Percentiles rank a stretch among this genome's conserved stretches.
phyloP scores from a whole-genome alignment of 2,113 vertebrate genomes.

The Protobothrops mucrosquamatus region DNA sequence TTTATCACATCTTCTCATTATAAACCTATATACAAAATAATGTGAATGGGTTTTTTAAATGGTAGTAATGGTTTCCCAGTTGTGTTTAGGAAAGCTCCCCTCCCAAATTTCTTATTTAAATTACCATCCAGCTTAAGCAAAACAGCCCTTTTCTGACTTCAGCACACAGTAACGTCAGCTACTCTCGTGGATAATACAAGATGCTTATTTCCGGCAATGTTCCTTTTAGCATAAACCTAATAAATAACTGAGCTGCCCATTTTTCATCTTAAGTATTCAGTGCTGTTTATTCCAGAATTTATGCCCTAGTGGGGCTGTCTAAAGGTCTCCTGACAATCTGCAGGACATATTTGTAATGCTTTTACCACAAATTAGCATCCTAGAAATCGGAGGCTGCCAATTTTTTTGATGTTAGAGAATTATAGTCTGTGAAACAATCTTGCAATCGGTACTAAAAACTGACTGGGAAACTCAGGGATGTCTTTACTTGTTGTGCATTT shows the following conservation, averaged over 20 bases:
- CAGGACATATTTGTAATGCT: background rate
- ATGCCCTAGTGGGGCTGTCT: background rate
- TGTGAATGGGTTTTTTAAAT: background rate
- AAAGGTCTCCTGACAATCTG: background rate
- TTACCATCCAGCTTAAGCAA: background rate
- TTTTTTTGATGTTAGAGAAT: background rate
- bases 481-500: background rate
- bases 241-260: background rate
- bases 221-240: background rate
- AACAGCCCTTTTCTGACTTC: background rate
- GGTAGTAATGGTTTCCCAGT: background rate
- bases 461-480: background rate
- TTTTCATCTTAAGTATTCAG: background rate
- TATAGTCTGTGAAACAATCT: background rate
- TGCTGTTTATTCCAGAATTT: background rate
- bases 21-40: no score
- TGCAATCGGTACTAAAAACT: background rate
- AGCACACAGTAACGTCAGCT: background rate
- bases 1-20: background rate
- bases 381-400: background rate
- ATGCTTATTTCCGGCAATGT: background rate
- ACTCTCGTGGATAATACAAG: background rate
- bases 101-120: background rate
- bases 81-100: background rate
- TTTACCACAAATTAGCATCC: background rate